A percentile compares a stretch with the other conserved stretches of the same genome.
These are phyloP conservation scores for Halictus rubicundus DNA, from an alignment of 1,140 invertebrate species.

Conservation along the genomic window DNA sequence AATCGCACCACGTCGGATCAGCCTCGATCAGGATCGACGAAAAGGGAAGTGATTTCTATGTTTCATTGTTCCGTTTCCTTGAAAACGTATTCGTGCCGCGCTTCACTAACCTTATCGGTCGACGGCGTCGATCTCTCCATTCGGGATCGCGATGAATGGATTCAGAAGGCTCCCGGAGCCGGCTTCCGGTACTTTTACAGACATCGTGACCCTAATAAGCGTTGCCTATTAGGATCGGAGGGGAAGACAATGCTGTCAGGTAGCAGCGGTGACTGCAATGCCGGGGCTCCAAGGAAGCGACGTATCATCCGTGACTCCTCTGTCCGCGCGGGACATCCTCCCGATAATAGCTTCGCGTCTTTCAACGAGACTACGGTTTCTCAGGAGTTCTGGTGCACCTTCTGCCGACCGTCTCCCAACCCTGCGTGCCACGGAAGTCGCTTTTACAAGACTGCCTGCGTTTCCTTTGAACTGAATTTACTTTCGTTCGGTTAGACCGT, in stretches of 20 bases:
- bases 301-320: conserved; percentile 39
- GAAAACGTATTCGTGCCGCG: conserved; percentile 18
- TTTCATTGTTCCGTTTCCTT: conserved; percentile 39
- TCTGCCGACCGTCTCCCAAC: no score
- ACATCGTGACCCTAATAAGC: conserved; percentile 66
- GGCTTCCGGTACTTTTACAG: conserved; percentile 66
- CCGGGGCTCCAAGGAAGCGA: conserved; percentile 29
- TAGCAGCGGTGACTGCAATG: conserved; percentile 14
- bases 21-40: background rate
- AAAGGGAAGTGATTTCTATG: conserved; percentile 29
- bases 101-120: conserved; percentile 30
- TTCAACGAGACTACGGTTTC: background rate
- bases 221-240: conserved; percentile 16
- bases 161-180: conserved; percentile 26
- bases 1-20: background rate
- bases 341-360: background rate
- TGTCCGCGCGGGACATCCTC: background rate
- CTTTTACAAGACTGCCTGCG: no score
- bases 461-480: no score
- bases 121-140: conserved; percentile 22
- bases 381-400: background rate
- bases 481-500: no score
- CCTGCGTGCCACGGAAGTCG: no score
- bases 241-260: conserved; percentile 44
- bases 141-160: conserved; percentile 44